These are phyloP conservation scores for Cataglyphis hispanica DNA, from an alignment of 1,140 invertebrate species.

Conservation along the genomic window DNA sequence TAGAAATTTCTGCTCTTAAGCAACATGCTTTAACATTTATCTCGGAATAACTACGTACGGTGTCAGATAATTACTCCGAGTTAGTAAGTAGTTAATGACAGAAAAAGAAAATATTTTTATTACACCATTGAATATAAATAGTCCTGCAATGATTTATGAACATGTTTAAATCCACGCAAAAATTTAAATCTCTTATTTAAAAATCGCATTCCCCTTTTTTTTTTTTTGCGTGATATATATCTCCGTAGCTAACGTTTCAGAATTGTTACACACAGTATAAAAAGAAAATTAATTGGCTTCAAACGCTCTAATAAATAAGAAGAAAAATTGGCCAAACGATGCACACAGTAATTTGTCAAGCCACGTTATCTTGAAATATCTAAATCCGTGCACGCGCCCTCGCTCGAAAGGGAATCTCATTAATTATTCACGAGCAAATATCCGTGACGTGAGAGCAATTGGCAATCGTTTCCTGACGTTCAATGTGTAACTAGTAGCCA, in stretches of 20 bases:
- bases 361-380: slow-evolving; percentile 68
- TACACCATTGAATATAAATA: slow-evolving; percentile 17
- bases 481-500: slow-evolving; percentile 56
- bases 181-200: not conserved
- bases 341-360: slow-evolving; percentile 33
- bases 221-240: not conserved
- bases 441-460: slow-evolving; percentile 72
- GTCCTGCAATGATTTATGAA: not conserved
- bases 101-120: slow-evolving; percentile 23
- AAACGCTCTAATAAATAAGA: not conserved
- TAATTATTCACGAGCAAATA: slow-evolving; percentile 79
- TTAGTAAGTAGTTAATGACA: slow-evolving; percentile 14
- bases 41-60: slow-evolving; percentile 18
- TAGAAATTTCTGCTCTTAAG: slow-evolving; percentile 47
- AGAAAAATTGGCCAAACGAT: slow-evolving; percentile 26
- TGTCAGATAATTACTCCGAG: slow-evolving; percentile 22
- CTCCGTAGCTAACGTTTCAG: not conserved
- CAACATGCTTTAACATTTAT: slow-evolving; percentile 48
- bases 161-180: not conserved
- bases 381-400: slow-evolving; percentile 65
- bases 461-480: slow-evolving; percentile 74
- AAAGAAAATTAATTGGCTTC: not conserved
- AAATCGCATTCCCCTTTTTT: not conserved
- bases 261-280: not conserved
- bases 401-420: slow-evolving; percentile 68